Evolutionary conservation across 1,140 invertebrate species (phyloP).

Genomic region (Pseudobourletiella spinata): DNA sequence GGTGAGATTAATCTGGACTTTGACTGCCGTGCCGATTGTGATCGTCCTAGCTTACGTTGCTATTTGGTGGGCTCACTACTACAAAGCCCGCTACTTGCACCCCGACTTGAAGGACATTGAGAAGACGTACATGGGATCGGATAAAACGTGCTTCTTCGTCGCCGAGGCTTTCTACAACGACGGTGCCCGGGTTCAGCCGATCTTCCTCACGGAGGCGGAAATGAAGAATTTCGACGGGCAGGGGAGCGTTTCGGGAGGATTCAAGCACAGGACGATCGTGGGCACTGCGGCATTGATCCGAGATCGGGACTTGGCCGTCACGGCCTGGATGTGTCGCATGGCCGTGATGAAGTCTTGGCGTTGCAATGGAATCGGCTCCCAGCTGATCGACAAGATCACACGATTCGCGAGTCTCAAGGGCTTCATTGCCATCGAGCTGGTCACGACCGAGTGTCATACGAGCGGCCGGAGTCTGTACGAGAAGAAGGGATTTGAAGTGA

Average conservation of each 20-base stretch:
- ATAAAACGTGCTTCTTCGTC: constrained; percentile 44
- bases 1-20: constrained; percentile 44
- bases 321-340: constrained; percentile 48
- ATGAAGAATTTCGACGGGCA: constrained; percentile 22
- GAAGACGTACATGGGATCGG: constrained; percentile 43
- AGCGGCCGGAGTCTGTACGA: constrained; percentile 45
- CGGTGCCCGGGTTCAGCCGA: constrained; percentile 38
- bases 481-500: constrained; percentile 48
- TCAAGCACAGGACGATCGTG: constrained; percentile 39
- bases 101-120: constrained; percentile 44
- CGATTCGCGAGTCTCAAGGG: constrained; percentile 46
- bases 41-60: constrained; percentile 42
- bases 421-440: constrained; percentile 44
- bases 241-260: constrained; percentile 9
- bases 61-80: constrained; percentile 42
- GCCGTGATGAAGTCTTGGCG: constrained; percentile 44
- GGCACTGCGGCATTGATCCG: constrained; percentile 44
- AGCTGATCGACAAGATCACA: constrained; percentile 39
- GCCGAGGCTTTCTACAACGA: constrained; percentile 41
- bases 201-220: constrained; percentile 21
- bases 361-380: constrained; percentile 42
- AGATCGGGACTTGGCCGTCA: constrained; percentile 42
- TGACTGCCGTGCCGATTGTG: constrained; percentile 44
- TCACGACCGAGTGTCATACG: constrained; percentile 48
- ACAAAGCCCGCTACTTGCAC: constrained; percentile 43